Conservation (phyloP, 1,140 invertebrate genomes). For the Medauroidea extradentata region DNA sequence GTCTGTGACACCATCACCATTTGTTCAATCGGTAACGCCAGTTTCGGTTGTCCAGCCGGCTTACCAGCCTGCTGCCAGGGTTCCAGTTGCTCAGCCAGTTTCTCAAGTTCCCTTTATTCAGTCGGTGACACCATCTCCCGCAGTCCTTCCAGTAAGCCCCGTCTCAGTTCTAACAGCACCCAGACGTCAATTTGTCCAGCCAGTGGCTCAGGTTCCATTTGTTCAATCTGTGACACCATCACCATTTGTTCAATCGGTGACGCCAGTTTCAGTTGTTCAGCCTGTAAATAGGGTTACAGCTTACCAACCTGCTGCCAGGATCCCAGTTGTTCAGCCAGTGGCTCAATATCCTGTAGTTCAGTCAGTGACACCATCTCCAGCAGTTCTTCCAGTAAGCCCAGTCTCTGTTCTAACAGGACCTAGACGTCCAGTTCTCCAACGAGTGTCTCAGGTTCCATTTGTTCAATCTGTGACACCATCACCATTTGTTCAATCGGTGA, state of each 20-base stretch:
- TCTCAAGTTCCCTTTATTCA: neutral
- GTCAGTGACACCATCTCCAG: too few species aligned
- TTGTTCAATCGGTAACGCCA: slow-evolving; percentile 1
- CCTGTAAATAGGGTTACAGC: too few species aligned
- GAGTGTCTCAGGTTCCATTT: too few species aligned
- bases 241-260: too few species aligned
- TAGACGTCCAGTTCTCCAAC: neutral
- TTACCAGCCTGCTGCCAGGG: neutral
- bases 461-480: too few species aligned
- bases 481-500: too few species aligned
- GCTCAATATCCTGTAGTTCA: too few species aligned
- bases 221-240: too few species aligned
- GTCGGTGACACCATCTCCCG: neutral
- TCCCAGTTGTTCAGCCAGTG: too few species aligned
- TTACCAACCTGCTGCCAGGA: neutral
- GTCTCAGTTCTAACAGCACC: too few species aligned
- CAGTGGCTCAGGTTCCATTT: neutral
- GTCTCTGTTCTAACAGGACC: neutral
- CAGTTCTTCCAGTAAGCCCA: too few species aligned
- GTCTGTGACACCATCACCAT: neutral
- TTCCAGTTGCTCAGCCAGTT: neutral
- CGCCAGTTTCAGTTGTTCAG: too few species aligned
- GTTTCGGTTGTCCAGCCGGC: slow-evolving; percentile 1
- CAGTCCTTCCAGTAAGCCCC: neutral
- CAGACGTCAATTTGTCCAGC: neutral